phyloP scores from a whole-genome alignment of 1,140 invertebrate genomes.

The Parasteatoda tepidariorum region DNA sequence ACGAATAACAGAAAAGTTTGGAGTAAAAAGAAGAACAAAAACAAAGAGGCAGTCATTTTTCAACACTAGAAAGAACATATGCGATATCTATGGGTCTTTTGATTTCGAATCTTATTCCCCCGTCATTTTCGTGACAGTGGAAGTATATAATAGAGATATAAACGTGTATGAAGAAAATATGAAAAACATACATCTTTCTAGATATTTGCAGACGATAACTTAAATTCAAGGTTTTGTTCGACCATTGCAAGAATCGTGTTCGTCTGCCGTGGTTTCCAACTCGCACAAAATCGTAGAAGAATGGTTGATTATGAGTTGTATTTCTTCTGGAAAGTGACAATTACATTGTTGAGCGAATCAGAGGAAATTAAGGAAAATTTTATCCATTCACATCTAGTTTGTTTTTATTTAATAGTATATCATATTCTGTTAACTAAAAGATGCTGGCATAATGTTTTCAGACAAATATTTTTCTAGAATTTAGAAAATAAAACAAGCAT shows the following conservation, averaged over 20 bases:
- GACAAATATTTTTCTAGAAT: neutral
- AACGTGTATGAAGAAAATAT: neutral
- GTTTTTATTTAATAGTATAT: too few relatives aligned
- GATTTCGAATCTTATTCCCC: too few relatives aligned
- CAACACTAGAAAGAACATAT: too few relatives aligned
- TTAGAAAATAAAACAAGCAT: neutral
- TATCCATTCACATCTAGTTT: too few relatives aligned
- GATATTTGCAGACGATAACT: neutral
- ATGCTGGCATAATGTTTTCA: neutral
- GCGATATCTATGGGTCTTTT: too few relatives aligned
- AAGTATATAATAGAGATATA: neutral
- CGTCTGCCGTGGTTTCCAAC: too few relatives aligned
- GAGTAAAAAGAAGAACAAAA: too few relatives aligned
- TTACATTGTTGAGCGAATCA: neutral
- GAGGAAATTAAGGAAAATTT: neutral
- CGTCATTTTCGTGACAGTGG: neutral
- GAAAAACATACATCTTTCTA: neutral
- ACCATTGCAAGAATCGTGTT: neutral
- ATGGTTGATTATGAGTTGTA: neutral
- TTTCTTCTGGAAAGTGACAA: neutral
- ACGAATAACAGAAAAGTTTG: too few relatives aligned
- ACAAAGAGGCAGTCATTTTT: too few relatives aligned
- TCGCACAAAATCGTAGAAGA: neutral
- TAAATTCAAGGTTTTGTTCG: neutral
- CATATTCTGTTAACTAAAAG: too few relatives aligned